These are phyloP conservation scores for Arizona elegans DNA, from an alignment of 2,113 vertebrate genomes.

Conservation along the genomic window DNA sequence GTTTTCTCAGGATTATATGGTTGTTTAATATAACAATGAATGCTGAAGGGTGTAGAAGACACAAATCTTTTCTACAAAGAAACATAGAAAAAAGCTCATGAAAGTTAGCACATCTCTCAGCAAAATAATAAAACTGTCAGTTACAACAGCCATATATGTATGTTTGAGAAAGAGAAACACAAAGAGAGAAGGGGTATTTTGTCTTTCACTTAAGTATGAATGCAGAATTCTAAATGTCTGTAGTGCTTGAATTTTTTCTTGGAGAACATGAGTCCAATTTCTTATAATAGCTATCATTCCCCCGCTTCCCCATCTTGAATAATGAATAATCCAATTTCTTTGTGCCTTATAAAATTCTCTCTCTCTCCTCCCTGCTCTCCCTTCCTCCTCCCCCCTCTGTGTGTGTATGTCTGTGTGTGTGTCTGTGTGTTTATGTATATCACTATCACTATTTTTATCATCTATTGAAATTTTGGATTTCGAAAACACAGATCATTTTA, in stretches of 20 bases:
- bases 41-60: conserved; percentile 6
- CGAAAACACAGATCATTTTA: not conserved
- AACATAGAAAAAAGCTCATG: not conserved
- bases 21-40: conserved; percentile 6
- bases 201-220: not conserved
- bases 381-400: too few species aligned
- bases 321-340: not conserved
- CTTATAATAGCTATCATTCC: not conserved
- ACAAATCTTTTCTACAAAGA: conserved; percentile 30
- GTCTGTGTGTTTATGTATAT: too few species aligned
- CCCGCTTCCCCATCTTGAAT: not conserved
- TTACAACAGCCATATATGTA: not conserved
- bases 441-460: not conserved
- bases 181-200: not conserved
- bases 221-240: not conserved
- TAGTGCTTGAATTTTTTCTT: not conserved
- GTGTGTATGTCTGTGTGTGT: too few species aligned
- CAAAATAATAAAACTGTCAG: not conserved
- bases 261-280: not conserved
- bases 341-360: not conserved
- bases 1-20: not conserved
- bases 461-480: not conserved
- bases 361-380: not conserved
- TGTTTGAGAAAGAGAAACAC: not conserved
- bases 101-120: not conserved